Conservation (phyloP, 2,888 invertebrate genomes). For the Mimachlamys varia region DNA sequence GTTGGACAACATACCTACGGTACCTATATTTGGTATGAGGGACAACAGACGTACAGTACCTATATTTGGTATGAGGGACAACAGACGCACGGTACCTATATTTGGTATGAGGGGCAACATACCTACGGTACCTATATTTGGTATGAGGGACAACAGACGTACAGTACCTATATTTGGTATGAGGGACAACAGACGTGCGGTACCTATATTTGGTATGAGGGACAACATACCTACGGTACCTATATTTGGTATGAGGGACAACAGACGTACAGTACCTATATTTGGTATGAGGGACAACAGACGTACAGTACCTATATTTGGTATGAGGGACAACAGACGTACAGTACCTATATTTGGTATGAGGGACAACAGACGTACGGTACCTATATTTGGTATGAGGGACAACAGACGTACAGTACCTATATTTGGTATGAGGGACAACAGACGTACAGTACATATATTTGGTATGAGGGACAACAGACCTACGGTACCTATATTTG, state of each 20-base stretch:
- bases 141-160: constrained; percentile 56
- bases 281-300: constrained; percentile 57
- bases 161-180: constrained; percentile 62
- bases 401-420: constrained; percentile 61
- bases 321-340: constrained; percentile 56
- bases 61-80: constrained; percentile 57
- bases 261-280: constrained; percentile 60
- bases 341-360: constrained; percentile 62
- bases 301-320: constrained; percentile 61
- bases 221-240: constrained; percentile 62
- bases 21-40: constrained; percentile 60
- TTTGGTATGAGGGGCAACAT: constrained; percentile 57
- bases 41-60: constrained; percentile 61
- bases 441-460: constrained; percentile 60
- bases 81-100: constrained; percentile 61
- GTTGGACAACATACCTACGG: constrained; percentile 55
- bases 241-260: constrained; percentile 57
- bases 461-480: constrained; percentile 57
- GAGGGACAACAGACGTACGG: constrained; percentile 58
- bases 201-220: constrained; percentile 60
- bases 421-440: constrained; percentile 57
- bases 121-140: constrained; percentile 62
- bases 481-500: constrained; percentile 61
- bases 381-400: constrained; percentile 60
- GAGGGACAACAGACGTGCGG: constrained; percentile 53